Base-by-base conservation (phyloP, 2,113 vertebrate genomes). In the Bujurquina vittata region DNA sequence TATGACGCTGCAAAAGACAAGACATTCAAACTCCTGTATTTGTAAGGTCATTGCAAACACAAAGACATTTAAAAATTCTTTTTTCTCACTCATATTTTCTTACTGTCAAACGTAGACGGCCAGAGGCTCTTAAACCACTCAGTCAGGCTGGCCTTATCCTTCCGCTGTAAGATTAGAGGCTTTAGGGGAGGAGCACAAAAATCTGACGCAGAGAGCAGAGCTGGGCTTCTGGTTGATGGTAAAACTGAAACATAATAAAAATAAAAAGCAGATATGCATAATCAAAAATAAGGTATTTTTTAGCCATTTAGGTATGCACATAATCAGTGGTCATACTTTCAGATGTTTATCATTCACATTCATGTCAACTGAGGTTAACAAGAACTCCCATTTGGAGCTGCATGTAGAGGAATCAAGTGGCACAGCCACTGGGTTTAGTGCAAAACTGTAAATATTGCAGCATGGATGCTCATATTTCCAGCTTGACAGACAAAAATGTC, bases 101-200 rank as follows among this genome's bases (percentile, higher is more conserved):
- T 89, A 94, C 93, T 40, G 43, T 91, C 65, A 4, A 56, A 52
- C 1, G 86, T 37, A 62, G 84, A 12, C 20, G 91, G 75, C 95
- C 95, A 96, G 35, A 96, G 79, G 31, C 76, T 77, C 69, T 56
- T 80, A 14, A 96, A 90, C 95, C 95, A 96, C 33, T 90, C 73
- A 0, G 57, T 49, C 10, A 96, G 73, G 77, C 93, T 91, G 81
- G 83, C 69, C 63, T 91, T 88, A 60, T 96, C 96, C 57, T 93
- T 90, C 0, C 54, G 55, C 58, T 94, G 90, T 10, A 96, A 60
- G 12, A 73, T 22, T 14, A 95, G 63, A 0, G 93, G 92, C 59
- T 73, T 89, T 26, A 96, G 92, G 22, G 95, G 95, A 61, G 91
- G 84, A 7, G 75, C 87, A 56, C 93, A 95, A 18, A 96, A 81